Evolutionary conservation across 2,113 vertebrate species (phyloP).

Genomic region (Lycocorax pyrrhopterus): DNA sequence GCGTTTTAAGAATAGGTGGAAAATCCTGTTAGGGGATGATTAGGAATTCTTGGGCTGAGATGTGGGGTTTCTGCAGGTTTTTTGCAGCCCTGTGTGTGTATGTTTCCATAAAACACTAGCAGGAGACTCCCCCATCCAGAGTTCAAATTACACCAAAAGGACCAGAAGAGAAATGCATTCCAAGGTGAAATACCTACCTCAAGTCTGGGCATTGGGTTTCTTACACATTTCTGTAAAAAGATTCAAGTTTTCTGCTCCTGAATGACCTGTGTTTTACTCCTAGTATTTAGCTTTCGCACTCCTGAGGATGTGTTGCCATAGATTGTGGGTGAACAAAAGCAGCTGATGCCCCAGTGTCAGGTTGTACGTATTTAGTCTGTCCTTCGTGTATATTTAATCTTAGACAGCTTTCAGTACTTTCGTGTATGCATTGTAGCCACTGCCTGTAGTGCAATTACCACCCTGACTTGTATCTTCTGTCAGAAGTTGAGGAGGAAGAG

Average conservation of each 20-base stretch:
- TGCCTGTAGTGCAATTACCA: background rate
- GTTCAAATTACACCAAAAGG: background rate
- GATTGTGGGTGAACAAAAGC: background rate
- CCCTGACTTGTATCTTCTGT: background rate
- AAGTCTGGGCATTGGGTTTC: background rate
- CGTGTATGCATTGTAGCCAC: accelerated
- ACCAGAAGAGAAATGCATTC: background rate
- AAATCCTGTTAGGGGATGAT: background rate
- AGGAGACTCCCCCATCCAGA: background rate
- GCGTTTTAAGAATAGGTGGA: background rate
- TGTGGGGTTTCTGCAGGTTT: background rate
- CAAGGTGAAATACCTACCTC: background rate
- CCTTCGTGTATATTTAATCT: background rate
- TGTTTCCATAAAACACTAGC: background rate
- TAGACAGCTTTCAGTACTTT: background rate
- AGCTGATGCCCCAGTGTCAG: background rate
- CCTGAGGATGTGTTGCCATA: accelerated
- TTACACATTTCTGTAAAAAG: background rate
- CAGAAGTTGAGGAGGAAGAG: background rate
- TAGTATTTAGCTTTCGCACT: background rate
- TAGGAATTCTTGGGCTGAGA: background rate
- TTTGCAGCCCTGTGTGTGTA: background rate
- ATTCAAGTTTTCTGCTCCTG: background rate
- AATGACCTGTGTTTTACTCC: background rate
- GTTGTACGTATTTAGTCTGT: background rate